Evolutionary conservation across 2,888 invertebrate genomes (phyloP).

Genomic region (Colostygia pectinataria): DNA sequence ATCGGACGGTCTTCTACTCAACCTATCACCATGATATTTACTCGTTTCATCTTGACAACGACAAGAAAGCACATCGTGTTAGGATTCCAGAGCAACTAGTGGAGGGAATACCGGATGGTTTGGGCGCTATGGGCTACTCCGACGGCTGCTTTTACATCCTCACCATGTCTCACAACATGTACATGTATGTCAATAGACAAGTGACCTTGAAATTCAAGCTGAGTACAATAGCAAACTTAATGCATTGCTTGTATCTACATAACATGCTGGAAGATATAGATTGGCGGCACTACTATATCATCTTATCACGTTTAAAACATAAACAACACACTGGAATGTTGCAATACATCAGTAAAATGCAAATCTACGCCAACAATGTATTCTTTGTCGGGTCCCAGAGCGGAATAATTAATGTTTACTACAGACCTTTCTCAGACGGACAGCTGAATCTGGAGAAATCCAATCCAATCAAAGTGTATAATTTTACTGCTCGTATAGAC

Average conservation of each 20-base stretch:
- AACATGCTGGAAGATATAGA: constrained; percentile 63
- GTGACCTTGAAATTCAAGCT: not conserved
- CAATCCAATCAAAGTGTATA: constrained; percentile 58
- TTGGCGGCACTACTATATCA: constrained; percentile 61
- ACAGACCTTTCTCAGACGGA: constrained; percentile 51
- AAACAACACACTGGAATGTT: constrained; percentile 52
- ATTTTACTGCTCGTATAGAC: constrained; percentile 58
- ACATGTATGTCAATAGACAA: not conserved
- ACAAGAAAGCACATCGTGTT: not conserved
- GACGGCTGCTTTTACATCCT: constrained; percentile 8
- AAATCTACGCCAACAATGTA: constrained; percentile 56
- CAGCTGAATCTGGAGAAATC: constrained; percentile 57
- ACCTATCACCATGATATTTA: constrained; percentile 1
- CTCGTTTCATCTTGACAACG: constrained; percentile 9
- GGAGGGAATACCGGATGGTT: not conserved
- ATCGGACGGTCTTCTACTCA: constrained; percentile 5
- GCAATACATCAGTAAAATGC: constrained; percentile 52
- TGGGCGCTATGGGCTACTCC: constrained; percentile 1
- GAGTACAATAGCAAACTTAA: constrained; percentile 10
- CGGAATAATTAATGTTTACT: constrained; percentile 62
- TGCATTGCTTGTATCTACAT: constrained; percentile 37
- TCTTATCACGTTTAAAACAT: constrained; percentile 54
- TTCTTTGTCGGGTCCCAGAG: constrained; percentile 63
- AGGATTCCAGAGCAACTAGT: not conserved
- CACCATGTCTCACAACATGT: constrained; percentile 9